Percentiles rank a stretch among this genome's conserved stretches.
Conservation (phyloP, 1,140 invertebrate genomes). For the Doryteuthis pealeii region DNA sequence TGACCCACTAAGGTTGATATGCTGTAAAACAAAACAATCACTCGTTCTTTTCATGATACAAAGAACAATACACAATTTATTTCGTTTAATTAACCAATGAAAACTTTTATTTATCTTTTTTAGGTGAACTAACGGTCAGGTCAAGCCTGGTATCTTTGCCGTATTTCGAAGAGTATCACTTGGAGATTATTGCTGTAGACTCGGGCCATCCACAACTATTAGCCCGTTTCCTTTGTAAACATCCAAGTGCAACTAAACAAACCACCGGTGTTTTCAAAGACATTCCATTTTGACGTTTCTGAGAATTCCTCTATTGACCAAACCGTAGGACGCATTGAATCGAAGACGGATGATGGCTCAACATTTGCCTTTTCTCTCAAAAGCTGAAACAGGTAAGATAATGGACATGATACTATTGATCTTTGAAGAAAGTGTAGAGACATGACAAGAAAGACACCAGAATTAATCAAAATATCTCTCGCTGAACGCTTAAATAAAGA, state of each 20-base stretch:
- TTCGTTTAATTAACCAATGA: no score
- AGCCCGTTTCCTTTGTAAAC: not conserved
- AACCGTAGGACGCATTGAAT: conserved; percentile 10
- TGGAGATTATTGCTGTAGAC: conserved; percentile 15
- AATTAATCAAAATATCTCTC: not conserved
- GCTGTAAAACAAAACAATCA: no score
- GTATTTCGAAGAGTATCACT: conserved; percentile 2
- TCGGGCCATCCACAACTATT: conserved; percentile 15
- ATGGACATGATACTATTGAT: not conserved
- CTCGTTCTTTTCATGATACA: no score
- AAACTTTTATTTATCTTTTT: no score
- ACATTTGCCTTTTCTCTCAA: not conserved
- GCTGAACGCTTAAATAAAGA: no score
- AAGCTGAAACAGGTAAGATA: not conserved
- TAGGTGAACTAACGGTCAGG: no score
- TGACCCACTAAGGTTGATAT: no score
- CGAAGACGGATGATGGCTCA: not conserved
- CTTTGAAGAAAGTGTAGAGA: not conserved
- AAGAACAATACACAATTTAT: no score
- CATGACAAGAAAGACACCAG: not conserved
- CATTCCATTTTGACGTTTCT: not conserved
- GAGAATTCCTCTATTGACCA: not conserved
- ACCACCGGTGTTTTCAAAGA: not conserved
- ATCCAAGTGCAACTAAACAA: conserved; percentile 18
- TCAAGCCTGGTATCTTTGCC: no score